Evolutionary conservation across 1,140 invertebrate genomes (phyloP).

Genomic region (Ectropis grisescens): DNA sequence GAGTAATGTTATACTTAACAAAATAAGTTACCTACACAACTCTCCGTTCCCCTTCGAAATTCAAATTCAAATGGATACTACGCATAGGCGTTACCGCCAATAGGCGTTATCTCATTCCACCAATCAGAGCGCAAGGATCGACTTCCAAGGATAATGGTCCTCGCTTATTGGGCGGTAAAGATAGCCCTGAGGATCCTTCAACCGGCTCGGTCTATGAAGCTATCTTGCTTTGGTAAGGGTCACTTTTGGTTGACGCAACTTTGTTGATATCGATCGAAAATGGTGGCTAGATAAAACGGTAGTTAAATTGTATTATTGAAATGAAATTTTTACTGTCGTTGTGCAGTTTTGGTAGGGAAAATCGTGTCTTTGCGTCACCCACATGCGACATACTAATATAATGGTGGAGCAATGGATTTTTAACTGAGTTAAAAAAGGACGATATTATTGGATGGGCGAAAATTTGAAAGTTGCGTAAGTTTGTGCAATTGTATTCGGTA

Average conservation of each 20-base stretch:
- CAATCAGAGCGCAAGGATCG: slow-evolving; percentile 45
- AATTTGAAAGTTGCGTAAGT: too few species aligned
- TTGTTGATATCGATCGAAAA: background rate
- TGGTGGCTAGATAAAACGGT: background rate
- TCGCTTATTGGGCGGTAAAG: slow-evolving; percentile 33
- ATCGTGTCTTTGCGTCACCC: too few species aligned
- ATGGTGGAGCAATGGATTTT: too few species aligned
- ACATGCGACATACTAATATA: too few species aligned
- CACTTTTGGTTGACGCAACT: background rate
- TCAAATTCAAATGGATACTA: slow-evolving; percentile 39
- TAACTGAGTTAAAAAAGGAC: too few species aligned
- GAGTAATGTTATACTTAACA: too few species aligned
- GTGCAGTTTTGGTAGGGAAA: too few species aligned
- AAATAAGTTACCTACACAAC: too few species aligned
- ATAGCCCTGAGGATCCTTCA: slow-evolving; percentile 39
- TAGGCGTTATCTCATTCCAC: slow-evolving; percentile 50
- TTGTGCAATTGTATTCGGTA: too few species aligned
- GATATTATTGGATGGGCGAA: too few species aligned
- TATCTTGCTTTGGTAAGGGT: background rate
- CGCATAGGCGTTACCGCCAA: slow-evolving; percentile 43
- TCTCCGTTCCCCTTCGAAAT: slow-evolving; percentile 35
- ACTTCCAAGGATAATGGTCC: slow-evolving; percentile 44
- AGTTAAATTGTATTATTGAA: background rate
- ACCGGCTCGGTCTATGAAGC: background rate
- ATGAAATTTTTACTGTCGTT: too few species aligned